These are phyloP conservation scores for Cheirogaleus major DNA, from an alignment of 2,797 vertebrate genomes.

Conservation along the genomic window DNA sequence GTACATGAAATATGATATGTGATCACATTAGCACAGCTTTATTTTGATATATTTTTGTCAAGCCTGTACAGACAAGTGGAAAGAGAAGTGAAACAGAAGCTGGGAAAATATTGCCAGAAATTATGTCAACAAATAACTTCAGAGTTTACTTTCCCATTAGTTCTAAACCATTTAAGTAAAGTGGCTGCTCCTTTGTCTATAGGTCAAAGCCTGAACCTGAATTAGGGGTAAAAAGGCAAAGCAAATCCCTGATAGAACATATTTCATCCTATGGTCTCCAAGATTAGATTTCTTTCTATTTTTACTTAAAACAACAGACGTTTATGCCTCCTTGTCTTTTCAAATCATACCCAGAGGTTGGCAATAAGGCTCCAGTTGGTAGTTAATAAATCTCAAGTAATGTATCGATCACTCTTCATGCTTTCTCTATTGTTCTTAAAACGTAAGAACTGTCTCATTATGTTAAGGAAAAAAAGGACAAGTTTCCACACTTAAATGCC, in stretches of 20 bases:
- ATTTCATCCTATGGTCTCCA: slow-evolving; percentile 60
- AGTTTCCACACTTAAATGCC: slow-evolving; percentile 64
- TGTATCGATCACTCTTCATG: slow-evolving; percentile 73
- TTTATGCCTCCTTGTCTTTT: slow-evolving; percentile 60
- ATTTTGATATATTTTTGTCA: slow-evolving; percentile 63
- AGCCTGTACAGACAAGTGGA: slow-evolving; percentile 66
- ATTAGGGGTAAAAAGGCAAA: not conserved
- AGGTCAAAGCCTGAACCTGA: slow-evolving; percentile 48
- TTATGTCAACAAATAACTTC: slow-evolving; percentile 62
- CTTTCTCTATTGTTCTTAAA: slow-evolving; percentile 80
- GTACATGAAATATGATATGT: slow-evolving; percentile 34
- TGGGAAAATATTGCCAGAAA: slow-evolving; percentile 61
- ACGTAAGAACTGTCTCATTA: slow-evolving; percentile 79
- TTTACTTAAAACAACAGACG: slow-evolving; percentile 75
- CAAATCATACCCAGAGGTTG: slow-evolving; percentile 76
- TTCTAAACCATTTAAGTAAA: slow-evolving; percentile 52
- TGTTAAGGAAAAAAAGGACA: slow-evolving; percentile 79
- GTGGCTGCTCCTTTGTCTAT: slow-evolving; percentile 54
- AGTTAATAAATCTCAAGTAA: slow-evolving; percentile 79
- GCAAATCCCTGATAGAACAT: slow-evolving; percentile 53
- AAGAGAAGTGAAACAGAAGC: slow-evolving; percentile 65
- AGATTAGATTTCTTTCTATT: slow-evolving; percentile 65
- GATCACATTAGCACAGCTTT: slow-evolving; percentile 36
- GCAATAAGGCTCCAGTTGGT: slow-evolving; percentile 60
- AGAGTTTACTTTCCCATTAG: slow-evolving; percentile 55